These are phyloP conservation scores for Luscinia megarhynchos DNA, from an alignment of 2,797 vertebrate genomes.

Conservation along the genomic window DNA sequence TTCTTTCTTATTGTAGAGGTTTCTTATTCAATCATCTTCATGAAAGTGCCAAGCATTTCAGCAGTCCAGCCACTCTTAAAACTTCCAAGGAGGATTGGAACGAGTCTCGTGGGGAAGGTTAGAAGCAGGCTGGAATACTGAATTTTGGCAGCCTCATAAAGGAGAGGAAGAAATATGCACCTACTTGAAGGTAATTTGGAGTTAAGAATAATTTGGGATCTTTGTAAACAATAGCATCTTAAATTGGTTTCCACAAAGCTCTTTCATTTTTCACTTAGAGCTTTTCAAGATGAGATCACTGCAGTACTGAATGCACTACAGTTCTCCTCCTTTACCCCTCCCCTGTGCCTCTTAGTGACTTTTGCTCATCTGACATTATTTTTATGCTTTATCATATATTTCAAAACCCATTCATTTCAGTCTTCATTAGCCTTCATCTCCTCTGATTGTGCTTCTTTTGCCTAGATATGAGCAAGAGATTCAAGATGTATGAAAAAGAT, in stretches of 20 bases:
- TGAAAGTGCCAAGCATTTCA: constrained; percentile 42
- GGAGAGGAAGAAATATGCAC: constrained; percentile 48
- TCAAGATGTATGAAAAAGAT: not conserved
- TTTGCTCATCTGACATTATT: not conserved
- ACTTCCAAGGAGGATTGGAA: constrained; percentile 24
- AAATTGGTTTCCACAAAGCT: constrained; percentile 41
- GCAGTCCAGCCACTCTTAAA: not conserved
- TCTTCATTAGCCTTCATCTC: not conserved
- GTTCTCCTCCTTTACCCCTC: not conserved
- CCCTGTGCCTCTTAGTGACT: not conserved
- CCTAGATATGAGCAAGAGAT: not conserved
- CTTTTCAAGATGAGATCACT: not conserved
- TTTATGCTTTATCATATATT: not conserved
- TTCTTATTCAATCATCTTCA: constrained; percentile 60
- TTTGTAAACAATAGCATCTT: constrained; percentile 57
- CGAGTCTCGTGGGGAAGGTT: constrained; percentile 34
- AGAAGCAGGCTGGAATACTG: constrained; percentile 27
- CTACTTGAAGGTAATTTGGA: constrained; percentile 36
- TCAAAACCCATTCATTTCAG: not conserved
- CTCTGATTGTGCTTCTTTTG: not conserved
- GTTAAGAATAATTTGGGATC: constrained; percentile 55
- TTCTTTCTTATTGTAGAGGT: not conserved
- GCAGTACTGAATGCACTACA: not conserved
- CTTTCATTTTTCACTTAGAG: constrained; percentile 45
- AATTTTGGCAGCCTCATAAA: constrained; percentile 59